Conservation (phyloP, 2,113 vertebrate species). For the Elaphurus davidianus region DNA sequence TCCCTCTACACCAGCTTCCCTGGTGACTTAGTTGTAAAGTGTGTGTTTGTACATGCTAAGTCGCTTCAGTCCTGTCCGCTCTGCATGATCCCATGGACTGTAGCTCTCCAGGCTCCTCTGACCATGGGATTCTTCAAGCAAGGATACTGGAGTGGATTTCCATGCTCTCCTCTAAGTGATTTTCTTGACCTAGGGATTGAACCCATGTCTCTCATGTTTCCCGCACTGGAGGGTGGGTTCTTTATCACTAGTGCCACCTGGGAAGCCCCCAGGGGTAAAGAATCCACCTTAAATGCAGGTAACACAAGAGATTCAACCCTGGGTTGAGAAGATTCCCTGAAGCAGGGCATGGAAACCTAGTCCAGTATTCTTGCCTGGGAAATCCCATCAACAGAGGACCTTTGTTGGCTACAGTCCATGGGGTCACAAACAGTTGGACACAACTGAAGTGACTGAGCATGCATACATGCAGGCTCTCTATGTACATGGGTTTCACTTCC, state of each 20-base stretch:
- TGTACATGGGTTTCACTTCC: background rate
- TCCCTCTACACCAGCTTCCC: background rate
- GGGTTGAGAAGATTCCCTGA: background rate
- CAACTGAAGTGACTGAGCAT: background rate
- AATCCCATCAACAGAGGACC: background rate
- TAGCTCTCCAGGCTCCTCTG: background rate
- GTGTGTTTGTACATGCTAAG: background rate
- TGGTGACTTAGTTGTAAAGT: background rate
- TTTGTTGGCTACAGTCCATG: background rate
- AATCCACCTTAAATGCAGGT: background rate
- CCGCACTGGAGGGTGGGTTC: accelerated
- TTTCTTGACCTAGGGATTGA: background rate
- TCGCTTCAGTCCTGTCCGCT: background rate
- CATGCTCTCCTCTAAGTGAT: background rate
- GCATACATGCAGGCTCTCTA: background rate
- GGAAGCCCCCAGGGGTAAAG: background rate
- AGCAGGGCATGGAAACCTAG: background rate
- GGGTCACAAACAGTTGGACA: background rate
- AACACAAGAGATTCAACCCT: background rate
- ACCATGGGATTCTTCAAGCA: background rate
- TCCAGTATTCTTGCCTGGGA: background rate
- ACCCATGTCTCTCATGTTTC: background rate
- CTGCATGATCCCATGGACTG: background rate
- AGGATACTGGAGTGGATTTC: background rate
- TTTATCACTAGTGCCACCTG: background rate